phyloP scores from a whole-genome alignment of 2,888 invertebrate species.

The Drosophila monieri region DNA sequence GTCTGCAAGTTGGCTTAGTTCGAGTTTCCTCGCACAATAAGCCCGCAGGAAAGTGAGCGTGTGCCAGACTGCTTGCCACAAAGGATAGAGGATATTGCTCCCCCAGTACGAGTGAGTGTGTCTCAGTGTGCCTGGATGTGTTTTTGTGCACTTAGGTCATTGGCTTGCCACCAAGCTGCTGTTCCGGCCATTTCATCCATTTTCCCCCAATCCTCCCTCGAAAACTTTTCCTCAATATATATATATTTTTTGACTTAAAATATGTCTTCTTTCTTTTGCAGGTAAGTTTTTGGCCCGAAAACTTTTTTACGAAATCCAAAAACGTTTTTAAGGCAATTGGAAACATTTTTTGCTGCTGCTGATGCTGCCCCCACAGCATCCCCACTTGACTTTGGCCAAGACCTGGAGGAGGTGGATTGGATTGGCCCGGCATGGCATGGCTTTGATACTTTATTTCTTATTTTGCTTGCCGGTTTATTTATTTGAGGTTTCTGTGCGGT shows the following conservation, averaged over 20 bases:
- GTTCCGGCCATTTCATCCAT: neutral
- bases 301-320: slow-evolving; percentile 36
- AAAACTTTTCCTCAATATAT: slow-evolving; percentile 47
- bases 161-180: slow-evolving; percentile 36
- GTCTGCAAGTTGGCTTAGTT: slow-evolving; percentile 46
- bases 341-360: slow-evolving; percentile 21
- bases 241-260: slow-evolving; percentile 40
- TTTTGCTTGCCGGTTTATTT: neutral
- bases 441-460: slow-evolving; percentile 3
- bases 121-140: slow-evolving; percentile 11
- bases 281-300: slow-evolving; percentile 58
- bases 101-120: slow-evolving; percentile 7
- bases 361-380: slow-evolving; percentile 24
- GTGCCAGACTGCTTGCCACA: slow-evolving; percentile 47
- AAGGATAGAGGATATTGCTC: slow-evolving; percentile 44
- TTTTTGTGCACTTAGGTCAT: slow-evolving; percentile 51
- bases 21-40: slow-evolving; percentile 37
- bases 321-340: slow-evolving; percentile 47
- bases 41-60: slow-evolving; percentile 69
- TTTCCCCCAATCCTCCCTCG: neutral
- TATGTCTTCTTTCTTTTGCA: slow-evolving; percentile 47
- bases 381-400: slow-evolving; percentile 43
- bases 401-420: slow-evolving; percentile 30
- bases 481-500: slow-evolving; percentile 33
- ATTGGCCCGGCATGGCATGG: slow-evolving; percentile 11